Evolutionary conservation across 1,140 invertebrate species (phyloP), one percentile per base, ranked within the genome.

Genomic region (Euura lappo): DNA sequence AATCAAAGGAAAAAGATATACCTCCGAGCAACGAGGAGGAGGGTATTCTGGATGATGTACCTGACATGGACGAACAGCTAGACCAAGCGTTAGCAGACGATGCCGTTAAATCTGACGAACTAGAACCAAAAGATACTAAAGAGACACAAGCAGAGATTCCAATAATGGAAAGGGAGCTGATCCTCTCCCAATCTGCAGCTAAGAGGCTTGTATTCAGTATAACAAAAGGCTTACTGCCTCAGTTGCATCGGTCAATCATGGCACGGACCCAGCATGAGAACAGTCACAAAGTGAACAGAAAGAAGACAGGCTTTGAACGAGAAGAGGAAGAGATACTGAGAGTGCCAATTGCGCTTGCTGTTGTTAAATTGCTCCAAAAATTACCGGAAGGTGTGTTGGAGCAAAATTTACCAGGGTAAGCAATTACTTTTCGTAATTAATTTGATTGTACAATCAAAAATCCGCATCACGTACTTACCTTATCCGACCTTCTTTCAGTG

Each of bases 351-450:
- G 96, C 97, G 1, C 85, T 99, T 60, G 97, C 98, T 1, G 90
- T 98, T 76, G 95, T 99, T 0, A 98, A 98, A 83, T 81, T 99
- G 42, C 82, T 99, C 8, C 95, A 98, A 80, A 93, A 94, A 78
- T 87, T 99, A 51, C 97, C 98, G 0, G 87, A 91, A 75, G 86
- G 91, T 74, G 85, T 96, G 44, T 81, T 98, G 11, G 90, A 94
- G 51, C 85, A 90, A 68, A 94, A 96, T 87, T 85, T 99, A 51
- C 93, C 95, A 45, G 92, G 94, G 94, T 95, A 87, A 89, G 85
- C 88, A 72, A 42, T 72, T 69, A 68, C 43, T 47, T 51, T 71
- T 13, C 64, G 11, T 71, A 13, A 71, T 69, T 4, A 70, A 28
- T 28, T 28, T 28, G 28, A 28, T 28, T 28, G 28, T 28, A 28